Evolutionary conservation across 2,888 invertebrate species (phyloP), one percentile per base, ranked within the genome.

Genomic region (Andrena dorsata): DNA sequence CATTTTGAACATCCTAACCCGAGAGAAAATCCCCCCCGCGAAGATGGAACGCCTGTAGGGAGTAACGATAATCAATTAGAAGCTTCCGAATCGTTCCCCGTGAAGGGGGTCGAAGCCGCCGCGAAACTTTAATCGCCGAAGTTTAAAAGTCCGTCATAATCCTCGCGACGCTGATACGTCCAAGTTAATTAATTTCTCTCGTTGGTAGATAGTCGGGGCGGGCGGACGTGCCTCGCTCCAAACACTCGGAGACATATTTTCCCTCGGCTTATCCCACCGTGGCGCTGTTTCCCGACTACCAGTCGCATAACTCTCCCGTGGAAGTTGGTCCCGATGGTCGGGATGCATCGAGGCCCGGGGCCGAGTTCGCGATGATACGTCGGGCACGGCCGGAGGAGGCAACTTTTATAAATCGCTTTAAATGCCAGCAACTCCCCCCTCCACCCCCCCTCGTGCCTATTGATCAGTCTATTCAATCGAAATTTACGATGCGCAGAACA

Each of bases 391-490:
- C 47, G 20, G 51, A 20, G 68, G 64, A 56, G 61, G 68, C 63
- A 83, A 79, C 69, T 53, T 86, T 84, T 80, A 51, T 56, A 73
- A 84, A 76, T 78, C 61, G 75, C 65, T 74, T 73, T 23, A 81
- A 76, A 86, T 32, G 47, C 68, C 30, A 73, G 35, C 41, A 4
- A 41, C 41, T 4, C 13, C 41, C 13, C 16, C 41, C 0, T 1
- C 41, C 0, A 3, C 41, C 41, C 13, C 4, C 65, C 56, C 8
- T 1, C 51, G 60, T 28, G 53, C 23, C 76, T 86, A 85, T 86
- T 72, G 85, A 86, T 86, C 82, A 75, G 66, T 63, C 70, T 68
- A 66, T 77, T 78, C 71, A 72, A 87, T 85, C 81, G 76, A 80
- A 85, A 83, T 87, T 82, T 72, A 87, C 65, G 81, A 82, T 80